A percentile compares a stretch with the other conserved stretches of the same genome.
Evolutionary conservation across 2,113 vertebrate genomes (phyloP).

Genomic region (Apaloderma vittatum): DNA sequence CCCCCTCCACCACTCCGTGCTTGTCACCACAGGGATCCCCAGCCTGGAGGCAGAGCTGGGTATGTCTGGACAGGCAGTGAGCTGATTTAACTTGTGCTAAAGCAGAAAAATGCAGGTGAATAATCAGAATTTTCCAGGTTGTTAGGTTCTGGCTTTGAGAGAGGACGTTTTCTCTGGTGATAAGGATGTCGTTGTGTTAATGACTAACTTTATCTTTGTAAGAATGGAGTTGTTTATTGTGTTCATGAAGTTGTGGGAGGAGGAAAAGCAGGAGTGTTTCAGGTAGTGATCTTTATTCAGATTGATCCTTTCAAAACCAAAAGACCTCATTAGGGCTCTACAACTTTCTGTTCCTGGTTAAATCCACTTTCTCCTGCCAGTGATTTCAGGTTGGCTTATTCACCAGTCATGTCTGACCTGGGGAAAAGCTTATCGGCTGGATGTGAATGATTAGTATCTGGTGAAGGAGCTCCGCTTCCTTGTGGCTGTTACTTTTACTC

Average conservation of each 20-base stretch:
- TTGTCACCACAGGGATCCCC: neutral
- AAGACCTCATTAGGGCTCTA: neutral
- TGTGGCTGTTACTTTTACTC: neutral
- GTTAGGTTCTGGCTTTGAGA: neutral
- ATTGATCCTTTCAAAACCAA: neutral
- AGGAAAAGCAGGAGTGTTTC: neutral
- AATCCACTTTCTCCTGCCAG: neutral
- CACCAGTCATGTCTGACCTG: neutral
- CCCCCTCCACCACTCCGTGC: fast-evolving
- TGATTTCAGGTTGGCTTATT: neutral
- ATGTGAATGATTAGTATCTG: neutral
- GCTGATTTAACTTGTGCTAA: neutral
- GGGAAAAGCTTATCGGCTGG: neutral
- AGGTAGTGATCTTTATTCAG: neutral
- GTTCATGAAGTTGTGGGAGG: neutral
- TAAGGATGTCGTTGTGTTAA: fast-evolving
- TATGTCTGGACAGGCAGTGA: neutral
- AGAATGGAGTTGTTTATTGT: neutral
- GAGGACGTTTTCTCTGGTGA: neutral
- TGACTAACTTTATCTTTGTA: neutral
- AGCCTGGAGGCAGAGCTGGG: neutral
- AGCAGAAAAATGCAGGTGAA: too few species aligned
- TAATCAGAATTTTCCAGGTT: neutral
- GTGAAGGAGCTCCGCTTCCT: neutral
- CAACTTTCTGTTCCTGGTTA: neutral